These are phyloP conservation scores for Orbicella faveolata DNA, from an alignment of 64 coral and sea anemone genomes.

Conservation along the genomic window DNA sequence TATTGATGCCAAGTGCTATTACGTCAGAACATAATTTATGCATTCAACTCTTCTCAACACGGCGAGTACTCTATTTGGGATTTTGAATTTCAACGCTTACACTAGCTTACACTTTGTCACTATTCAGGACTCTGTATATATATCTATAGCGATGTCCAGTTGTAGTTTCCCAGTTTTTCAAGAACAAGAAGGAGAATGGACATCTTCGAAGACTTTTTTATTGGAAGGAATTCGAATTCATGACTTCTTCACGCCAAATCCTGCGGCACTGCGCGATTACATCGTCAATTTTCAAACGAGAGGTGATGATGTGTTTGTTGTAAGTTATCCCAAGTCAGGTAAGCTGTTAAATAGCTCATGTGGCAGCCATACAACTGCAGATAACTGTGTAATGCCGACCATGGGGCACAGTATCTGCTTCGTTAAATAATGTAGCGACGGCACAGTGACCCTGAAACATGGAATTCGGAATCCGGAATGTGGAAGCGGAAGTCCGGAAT, in stretches of 20 bases:
- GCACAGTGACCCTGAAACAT: too few relatives aligned
- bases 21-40: too few relatives aligned
- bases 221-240: slow-evolving; percentile 9
- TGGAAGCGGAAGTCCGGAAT: too few relatives aligned
- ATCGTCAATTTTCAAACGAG: slow-evolving; percentile 26
- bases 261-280: background rate
- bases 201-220: background rate
- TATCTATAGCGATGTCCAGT: background rate
- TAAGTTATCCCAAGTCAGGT: slow-evolving; percentile 40
- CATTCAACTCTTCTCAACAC: too few relatives aligned
- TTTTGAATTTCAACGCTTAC: too few relatives aligned
- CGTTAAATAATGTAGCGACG: too few relatives aligned
- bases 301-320: slow-evolving; percentile 20
- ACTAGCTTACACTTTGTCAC: too few relatives aligned
- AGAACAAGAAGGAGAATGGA: slow-evolving; percentile 5
- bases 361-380: background rate
- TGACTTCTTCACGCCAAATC: background rate
- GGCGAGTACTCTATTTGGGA: too few relatives aligned
- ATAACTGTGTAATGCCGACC: background rate
- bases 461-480: too few relatives aligned
- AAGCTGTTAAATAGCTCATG: background rate
- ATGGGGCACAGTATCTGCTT: too few relatives aligned
- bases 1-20: too few relatives aligned
- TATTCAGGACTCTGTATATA: too few relatives aligned
- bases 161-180: background rate